Conservation (phyloP, 1,140 invertebrate species). For the Dryas iulia region DNA sequence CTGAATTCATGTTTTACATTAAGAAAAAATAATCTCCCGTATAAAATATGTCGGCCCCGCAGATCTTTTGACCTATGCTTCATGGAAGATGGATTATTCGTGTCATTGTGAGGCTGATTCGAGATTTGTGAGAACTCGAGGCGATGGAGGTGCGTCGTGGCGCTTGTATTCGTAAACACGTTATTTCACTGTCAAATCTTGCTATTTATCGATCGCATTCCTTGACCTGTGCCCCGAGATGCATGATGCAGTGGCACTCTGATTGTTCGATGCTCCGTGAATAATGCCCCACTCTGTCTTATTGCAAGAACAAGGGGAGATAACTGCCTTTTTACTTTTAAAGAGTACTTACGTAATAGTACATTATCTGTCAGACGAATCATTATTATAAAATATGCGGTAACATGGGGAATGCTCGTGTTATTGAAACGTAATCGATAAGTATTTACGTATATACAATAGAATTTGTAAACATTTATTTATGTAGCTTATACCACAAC, state of each 20-base stretch:
- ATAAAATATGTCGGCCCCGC: slow-evolving; percentile 38
- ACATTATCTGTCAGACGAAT: background rate
- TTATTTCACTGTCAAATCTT: slow-evolving; percentile 75
- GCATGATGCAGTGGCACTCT: slow-evolving; percentile 43
- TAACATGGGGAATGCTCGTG: background rate
- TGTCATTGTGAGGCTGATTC: slow-evolving; percentile 54
- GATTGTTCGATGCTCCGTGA: slow-evolving; percentile 35
- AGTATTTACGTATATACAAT: background rate
- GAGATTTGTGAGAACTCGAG: slow-evolving; percentile 38
- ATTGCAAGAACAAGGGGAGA: slow-evolving; percentile 12
- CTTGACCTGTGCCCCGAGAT: slow-evolving; percentile 59
- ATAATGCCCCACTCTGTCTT: slow-evolving; percentile 30
- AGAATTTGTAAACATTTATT: background rate
- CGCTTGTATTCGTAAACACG: slow-evolving; percentile 48
- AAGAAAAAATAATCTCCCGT: slow-evolving; percentile 40
- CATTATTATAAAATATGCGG: background rate
- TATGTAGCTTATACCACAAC: background rate
- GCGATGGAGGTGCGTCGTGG: slow-evolving; percentile 44
- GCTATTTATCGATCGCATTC: slow-evolving; percentile 68
- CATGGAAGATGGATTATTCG: slow-evolving; percentile 57
- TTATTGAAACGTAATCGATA: background rate
- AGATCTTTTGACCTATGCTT: slow-evolving; percentile 55
- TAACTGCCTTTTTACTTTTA: slow-evolving; percentile 11
- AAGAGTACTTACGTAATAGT: background rate
- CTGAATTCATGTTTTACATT: slow-evolving; percentile 41